These are phyloP conservation scores for Galeruca laticollis DNA, from an alignment of 2,888 invertebrate genomes.

Conservation along the genomic window DNA sequence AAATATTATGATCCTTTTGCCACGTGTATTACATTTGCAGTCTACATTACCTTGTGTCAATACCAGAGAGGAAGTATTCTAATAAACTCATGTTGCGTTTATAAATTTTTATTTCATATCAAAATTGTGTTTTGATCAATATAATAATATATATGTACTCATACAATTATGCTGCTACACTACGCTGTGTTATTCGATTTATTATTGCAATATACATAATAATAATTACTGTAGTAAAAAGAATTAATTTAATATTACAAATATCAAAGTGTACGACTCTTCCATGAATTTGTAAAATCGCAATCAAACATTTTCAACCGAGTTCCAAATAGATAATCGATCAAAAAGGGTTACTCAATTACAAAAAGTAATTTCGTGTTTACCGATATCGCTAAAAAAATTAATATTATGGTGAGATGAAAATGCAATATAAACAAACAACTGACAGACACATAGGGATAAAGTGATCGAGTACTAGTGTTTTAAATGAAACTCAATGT, in stretches of 20 bases:
- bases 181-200: not conserved
- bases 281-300: not conserved
- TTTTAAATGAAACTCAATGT: too few species aligned
- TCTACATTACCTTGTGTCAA: not conserved
- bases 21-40: not conserved
- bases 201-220: not conserved
- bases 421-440: not conserved
- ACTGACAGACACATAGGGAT: too few species aligned
- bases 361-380: not conserved
- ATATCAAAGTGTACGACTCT: not conserved
- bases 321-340: not conserved
- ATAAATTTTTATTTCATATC: not conserved
- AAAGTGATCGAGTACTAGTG: too few species aligned
- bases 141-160: not conserved
- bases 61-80: not conserved
- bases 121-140: not conserved
- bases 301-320: not conserved
- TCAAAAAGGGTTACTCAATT: not conserved
- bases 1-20: too few species aligned
- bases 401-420: not conserved
- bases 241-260: not conserved
- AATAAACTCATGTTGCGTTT: not conserved
- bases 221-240: not conserved
- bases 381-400: not conserved
- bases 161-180: too few species aligned